A percentile compares a stretch with the other conserved stretches of the same genome.
phyloP scores from a whole-genome alignment of 2,797 vertebrate species.

The Sebastiscus tertius region DNA sequence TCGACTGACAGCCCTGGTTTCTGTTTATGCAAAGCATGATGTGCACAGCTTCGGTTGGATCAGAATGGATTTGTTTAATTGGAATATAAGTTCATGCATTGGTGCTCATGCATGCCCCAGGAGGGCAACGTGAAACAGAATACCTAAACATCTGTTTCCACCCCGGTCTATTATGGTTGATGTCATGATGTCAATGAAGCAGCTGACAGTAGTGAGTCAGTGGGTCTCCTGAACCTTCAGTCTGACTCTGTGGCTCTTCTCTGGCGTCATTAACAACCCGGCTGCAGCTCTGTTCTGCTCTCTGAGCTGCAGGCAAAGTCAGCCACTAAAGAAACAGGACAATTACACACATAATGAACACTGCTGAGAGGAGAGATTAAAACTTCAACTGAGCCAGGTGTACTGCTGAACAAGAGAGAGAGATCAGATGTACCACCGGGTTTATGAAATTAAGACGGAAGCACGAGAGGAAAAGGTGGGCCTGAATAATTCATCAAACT shows the following conservation, averaged over 20 bases:
- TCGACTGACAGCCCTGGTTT: too few species aligned
- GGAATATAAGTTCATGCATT: not conserved
- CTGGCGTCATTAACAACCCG: constrained; percentile 32
- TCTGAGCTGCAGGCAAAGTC: constrained; percentile 59
- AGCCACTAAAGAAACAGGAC: constrained; percentile 67
- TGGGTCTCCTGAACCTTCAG: not conserved
- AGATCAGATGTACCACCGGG: constrained; percentile 15
- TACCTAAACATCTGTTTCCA: constrained; percentile 13
- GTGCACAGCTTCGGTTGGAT: not conserved
- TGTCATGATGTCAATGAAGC: not conserved
- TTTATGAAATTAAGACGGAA: constrained; percentile 29
- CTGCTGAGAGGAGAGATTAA: constrained; percentile 56
- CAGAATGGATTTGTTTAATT: not conserved
- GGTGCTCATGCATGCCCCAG: not conserved
- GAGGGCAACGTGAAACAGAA: not conserved
- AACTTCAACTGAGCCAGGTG: constrained; percentile 71
- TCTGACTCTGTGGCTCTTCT: not conserved
- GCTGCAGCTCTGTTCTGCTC: constrained; percentile 41
- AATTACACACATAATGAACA: constrained; percentile 68
- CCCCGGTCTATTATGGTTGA: not conserved
- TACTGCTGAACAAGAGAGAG: constrained; percentile 6
- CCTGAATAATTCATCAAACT: constrained; percentile 26
- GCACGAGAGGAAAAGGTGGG: not conserved
- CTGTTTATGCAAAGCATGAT: not conserved
- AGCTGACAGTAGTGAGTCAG: not conserved